Conservation (phyloP, 1,140 invertebrate species). For the Philopotamus ludificatus region DNA sequence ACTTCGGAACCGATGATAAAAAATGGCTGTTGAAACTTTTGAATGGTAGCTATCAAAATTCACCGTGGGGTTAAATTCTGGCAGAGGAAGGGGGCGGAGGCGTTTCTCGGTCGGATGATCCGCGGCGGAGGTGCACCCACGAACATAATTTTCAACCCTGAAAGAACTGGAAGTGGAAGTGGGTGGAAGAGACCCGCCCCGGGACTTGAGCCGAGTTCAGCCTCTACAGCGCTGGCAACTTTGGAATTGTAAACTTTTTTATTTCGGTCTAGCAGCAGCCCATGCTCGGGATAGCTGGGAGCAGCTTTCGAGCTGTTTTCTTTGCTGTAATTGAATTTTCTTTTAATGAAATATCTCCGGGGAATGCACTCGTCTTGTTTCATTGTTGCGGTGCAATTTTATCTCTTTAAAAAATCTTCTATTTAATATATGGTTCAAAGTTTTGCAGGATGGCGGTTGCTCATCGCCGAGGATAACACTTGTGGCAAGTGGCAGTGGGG, state of each 20-base stretch:
- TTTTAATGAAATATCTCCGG: background rate
- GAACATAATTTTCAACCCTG: slow-evolving; percentile 7
- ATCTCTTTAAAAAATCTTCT: too few species aligned
- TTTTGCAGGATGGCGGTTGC: too few species aligned
- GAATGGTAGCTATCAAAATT: slow-evolving; percentile 5
- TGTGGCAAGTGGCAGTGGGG: too few species aligned
- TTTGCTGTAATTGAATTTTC: background rate
- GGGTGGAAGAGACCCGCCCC: slow-evolving; percentile 1
- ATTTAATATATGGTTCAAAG: too few species aligned
- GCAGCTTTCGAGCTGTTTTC: background rate
- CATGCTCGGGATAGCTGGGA: background rate
- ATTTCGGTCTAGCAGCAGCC: background rate
- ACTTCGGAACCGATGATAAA: background rate
- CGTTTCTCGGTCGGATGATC: background rate
- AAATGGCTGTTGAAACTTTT: background rate
- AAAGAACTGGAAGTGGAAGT: background rate
- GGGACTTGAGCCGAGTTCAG: slow-evolving; percentile 5
- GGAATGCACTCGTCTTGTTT: background rate
- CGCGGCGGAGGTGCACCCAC: background rate
- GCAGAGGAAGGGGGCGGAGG: background rate
- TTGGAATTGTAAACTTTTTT: slow-evolving; percentile 8
- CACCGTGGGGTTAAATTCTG: background rate
- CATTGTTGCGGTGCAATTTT: too few species aligned
- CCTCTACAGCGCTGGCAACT: background rate
- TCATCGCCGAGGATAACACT: too few species aligned